phyloP scores from a whole-genome alignment of 2,888 invertebrate genomes.

The Pollenia angustigena region DNA sequence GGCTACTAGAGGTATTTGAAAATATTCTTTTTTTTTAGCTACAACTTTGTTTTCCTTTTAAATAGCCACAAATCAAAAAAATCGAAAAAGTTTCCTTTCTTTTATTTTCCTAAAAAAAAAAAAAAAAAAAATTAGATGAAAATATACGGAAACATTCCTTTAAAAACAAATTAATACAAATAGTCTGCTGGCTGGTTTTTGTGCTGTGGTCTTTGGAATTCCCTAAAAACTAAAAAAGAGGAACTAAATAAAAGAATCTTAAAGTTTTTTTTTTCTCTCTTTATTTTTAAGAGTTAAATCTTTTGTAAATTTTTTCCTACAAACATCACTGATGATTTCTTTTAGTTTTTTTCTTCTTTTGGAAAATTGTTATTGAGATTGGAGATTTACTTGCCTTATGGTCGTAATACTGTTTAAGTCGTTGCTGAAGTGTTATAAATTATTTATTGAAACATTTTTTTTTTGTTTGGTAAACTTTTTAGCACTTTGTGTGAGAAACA shows the following conservation, averaged over 20 bases:
- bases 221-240: background rate
- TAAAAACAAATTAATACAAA: conserved; percentile 76
- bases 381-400: conserved; percentile 43
- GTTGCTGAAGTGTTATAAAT: conserved; percentile 74
- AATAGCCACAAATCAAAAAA: conserved; percentile 55
- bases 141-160: conserved; percentile 68
- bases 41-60: conserved; percentile 35
- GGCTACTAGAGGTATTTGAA: conserved; percentile 40
- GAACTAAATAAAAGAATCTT: conserved; percentile 45
- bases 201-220: conserved; percentile 27
- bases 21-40: background rate
- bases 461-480: conserved; percentile 43
- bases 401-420: conserved; percentile 65
- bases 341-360: conserved; percentile 15
- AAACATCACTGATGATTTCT: conserved; percentile 49
- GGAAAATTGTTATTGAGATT: conserved; percentile 34
- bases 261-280: conserved; percentile 45
- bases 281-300: conserved; percentile 58
- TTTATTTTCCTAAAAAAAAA: conserved; percentile 5
- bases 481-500: conserved; percentile 16
- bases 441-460: conserved; percentile 74
- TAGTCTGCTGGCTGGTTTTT: conserved; percentile 69
- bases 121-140: conserved; percentile 1
- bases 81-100: conserved; percentile 57
- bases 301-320: conserved; percentile 52